These are phyloP conservation scores for Coregonus suidteri DNA, from an alignment of 2,797 vertebrate species.

Conservation along the genomic window DNA sequence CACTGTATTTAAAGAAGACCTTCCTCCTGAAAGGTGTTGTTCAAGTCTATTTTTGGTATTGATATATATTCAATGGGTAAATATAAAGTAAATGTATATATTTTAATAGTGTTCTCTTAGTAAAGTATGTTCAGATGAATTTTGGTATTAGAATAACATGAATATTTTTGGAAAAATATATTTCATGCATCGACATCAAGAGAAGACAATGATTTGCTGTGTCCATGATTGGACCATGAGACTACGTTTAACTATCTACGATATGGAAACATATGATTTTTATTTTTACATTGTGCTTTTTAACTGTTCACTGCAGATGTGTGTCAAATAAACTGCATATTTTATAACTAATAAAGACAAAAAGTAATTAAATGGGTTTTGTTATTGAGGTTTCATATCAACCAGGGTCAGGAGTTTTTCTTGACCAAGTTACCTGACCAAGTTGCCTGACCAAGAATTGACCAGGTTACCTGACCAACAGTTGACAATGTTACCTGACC, in stretches of 20 bases:
- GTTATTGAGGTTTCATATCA: neutral
- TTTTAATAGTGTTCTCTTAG: neutral
- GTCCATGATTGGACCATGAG: neutral
- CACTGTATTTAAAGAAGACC: neutral
- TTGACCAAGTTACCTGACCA: no score
- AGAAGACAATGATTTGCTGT: neutral
- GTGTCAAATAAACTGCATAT: constrained; percentile 28
- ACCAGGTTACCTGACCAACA: no score
- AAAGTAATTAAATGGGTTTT: constrained; percentile 16
- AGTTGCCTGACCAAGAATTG: no score
- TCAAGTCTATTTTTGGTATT: constrained; percentile 6
- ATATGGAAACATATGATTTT: neutral
- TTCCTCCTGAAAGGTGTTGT: neutral
- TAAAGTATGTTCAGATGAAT: neutral
- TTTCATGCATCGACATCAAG: neutral
- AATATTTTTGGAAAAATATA: neutral
- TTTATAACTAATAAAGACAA: constrained; percentile 61
- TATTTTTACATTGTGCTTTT: constrained; percentile 32
- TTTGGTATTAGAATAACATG: neutral
- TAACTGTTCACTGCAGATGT: constrained; percentile 29
- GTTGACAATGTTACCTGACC: no score
- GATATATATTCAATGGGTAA: constrained; percentile 5
- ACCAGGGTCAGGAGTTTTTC: no score
- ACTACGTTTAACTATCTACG: neutral
- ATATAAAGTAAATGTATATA: neutral